phyloP scores from a whole-genome alignment of 2,113 vertebrate species.

The Sorex araneus region DNA sequence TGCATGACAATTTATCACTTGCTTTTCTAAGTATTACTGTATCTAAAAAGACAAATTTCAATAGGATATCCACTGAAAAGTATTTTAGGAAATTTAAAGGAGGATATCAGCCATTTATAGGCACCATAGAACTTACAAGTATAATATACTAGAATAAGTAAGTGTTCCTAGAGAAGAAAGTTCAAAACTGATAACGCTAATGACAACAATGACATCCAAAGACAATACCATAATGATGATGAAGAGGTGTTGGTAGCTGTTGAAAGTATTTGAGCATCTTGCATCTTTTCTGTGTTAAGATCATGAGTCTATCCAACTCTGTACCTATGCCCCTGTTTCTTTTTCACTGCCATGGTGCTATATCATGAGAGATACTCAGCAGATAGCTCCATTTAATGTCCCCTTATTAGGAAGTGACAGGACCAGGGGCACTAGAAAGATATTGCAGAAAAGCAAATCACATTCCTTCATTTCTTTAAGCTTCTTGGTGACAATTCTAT shows the following conservation, averaged over 20 bases:
- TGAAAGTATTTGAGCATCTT: neutral
- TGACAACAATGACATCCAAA: neutral
- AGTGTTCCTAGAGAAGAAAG: neutral
- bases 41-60: slow-evolving; percentile 22
- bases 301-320: neutral
- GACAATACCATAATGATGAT: neutral
- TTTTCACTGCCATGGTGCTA: neutral
- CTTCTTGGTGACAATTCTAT: neutral
- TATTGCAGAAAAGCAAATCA: neutral
- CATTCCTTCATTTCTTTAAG: neutral
- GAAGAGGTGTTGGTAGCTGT: neutral
- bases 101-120: neutral
- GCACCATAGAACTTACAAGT: neutral
- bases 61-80: neutral
- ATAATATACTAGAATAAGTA: neutral
- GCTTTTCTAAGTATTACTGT: neutral
- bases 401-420: neutral
- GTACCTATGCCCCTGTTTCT: no score
- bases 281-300: neutral
- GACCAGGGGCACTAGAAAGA: neutral
- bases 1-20: slow-evolving; percentile 3
- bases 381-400: neutral
- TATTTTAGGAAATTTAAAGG: neutral
- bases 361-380: neutral
- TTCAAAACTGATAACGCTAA: neutral